phyloP scores from a whole-genome alignment of 2,113 vertebrate species.

The Hippolais icterina region DNA sequence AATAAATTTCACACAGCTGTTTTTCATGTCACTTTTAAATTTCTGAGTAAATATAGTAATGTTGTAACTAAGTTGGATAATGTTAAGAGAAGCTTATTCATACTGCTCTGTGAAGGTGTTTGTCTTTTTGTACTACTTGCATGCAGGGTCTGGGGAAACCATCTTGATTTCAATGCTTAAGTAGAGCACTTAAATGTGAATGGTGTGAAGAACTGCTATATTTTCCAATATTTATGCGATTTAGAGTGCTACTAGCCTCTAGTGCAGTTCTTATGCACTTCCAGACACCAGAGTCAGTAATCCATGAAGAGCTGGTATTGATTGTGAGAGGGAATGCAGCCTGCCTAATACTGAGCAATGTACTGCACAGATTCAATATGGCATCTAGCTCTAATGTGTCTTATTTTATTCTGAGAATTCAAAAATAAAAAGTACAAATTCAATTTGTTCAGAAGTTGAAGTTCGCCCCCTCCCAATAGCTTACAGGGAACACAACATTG shows the following conservation, averaged over 20 bases:
- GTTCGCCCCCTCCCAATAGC: background rate
- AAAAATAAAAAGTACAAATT: background rate
- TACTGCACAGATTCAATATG: background rate
- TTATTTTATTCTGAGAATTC: background rate
- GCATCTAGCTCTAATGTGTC: background rate
- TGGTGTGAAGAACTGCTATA: background rate
- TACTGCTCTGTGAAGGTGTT: background rate
- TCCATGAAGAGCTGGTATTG: background rate
- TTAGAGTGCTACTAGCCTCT: background rate
- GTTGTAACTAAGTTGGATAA: background rate
- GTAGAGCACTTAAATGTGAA: background rate
- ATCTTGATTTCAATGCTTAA: background rate
- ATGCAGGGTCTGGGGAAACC: background rate
- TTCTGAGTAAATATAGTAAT: background rate
- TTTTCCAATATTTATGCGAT: background rate
- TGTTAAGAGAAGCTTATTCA: background rate
- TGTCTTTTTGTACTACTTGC: background rate
- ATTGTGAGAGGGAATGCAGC: background rate
- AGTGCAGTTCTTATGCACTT: background rate
- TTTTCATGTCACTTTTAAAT: background rate
- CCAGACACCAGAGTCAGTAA: background rate
- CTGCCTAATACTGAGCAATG: background rate
- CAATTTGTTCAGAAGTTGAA: background rate
- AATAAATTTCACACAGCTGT: constrained; percentile 4
- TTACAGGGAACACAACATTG: fast-evolving